phyloP scores from a whole-genome alignment of 2,888 invertebrate species.

The Merodon equestris region DNA sequence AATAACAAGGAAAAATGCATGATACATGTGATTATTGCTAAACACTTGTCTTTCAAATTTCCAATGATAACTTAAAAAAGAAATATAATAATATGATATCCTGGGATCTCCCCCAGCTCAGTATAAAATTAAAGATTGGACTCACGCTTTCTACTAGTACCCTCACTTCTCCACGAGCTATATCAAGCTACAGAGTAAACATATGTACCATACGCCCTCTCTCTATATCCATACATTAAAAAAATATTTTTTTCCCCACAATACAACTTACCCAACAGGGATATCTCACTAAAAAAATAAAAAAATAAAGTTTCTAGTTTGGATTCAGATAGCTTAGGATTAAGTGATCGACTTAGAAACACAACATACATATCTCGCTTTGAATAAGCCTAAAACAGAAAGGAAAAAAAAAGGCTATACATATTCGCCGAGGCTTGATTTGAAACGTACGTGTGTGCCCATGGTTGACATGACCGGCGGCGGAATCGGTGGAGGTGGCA shows the following conservation, averaged over 20 bases:
- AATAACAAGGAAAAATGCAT: conserved; percentile 13
- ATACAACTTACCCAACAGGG: conserved; percentile 56
- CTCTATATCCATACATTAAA: conserved; percentile 42
- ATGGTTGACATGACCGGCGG: conserved; percentile 86
- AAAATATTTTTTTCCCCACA: conserved; percentile 5
- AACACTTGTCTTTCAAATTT: conserved; percentile 27
- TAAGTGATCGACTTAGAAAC: too few species aligned
- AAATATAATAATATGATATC: background rate
- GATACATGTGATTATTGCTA: conserved; percentile 16
- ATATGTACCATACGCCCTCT: conserved; percentile 29
- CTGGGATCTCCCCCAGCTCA: conserved; percentile 8
- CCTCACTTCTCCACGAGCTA: conserved; percentile 35
- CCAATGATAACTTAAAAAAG: background rate
- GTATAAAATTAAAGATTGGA: conserved; percentile 21
- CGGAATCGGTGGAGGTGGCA: conserved; percentile 87
- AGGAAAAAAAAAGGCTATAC: background rate
- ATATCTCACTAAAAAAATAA: conserved; percentile 58
- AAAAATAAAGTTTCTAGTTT: conserved; percentile 56
- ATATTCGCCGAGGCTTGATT: conserved; percentile 14
- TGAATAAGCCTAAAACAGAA: conserved; percentile 33
- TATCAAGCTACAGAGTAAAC: conserved; percentile 1
- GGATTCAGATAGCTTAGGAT: conserved; percentile 37
- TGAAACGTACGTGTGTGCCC: conserved; percentile 84
- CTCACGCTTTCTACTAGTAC: conserved; percentile 50
- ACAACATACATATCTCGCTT: background rate